phyloP scores from a whole-genome alignment of 2,797 vertebrate genomes.

The Gambusia yucatana region DNA sequence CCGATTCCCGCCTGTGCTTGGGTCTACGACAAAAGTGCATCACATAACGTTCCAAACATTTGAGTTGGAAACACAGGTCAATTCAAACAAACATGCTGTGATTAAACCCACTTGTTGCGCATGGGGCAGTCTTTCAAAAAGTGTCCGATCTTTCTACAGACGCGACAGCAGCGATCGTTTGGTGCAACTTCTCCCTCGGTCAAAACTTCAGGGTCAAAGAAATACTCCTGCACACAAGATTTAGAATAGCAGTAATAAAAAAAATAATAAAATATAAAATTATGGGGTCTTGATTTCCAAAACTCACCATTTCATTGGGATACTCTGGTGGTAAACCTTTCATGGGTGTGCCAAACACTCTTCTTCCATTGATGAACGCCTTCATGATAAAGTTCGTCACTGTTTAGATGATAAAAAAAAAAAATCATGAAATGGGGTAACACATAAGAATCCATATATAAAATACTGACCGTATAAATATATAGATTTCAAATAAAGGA shows the following conservation, averaged over 20 bases:
- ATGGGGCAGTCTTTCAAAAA: conserved; percentile 97
- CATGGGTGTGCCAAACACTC: conserved; percentile 90
- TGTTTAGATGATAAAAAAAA: conserved; percentile 54
- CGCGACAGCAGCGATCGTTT: conserved; percentile 95
- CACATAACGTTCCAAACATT: not conserved
- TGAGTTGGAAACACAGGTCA: not conserved
- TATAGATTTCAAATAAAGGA: not conserved
- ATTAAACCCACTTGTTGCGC: conserved; percentile 87
- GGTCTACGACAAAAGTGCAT: conserved; percentile 67
- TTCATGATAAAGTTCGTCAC: conserved; percentile 99
- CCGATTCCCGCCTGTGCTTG: conserved; percentile 79
- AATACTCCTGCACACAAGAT: conserved; percentile 87
- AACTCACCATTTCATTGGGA: conserved; percentile 88
- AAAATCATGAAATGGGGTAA: not conserved
- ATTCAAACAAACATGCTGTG: not conserved
- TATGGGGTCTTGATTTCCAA: not conserved
- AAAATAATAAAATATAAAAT: not conserved
- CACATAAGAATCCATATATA: not conserved
- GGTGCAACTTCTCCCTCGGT: conserved; percentile 94
- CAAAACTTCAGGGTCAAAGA: conserved; percentile 93
- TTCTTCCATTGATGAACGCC: conserved; percentile 94
- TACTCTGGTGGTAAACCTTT: conserved; percentile 86
- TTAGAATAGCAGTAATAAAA: not conserved
- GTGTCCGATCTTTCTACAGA: conserved; percentile 97
- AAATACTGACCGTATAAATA: not conserved